These are phyloP conservation scores for Pomacea canaliculata DNA, from an alignment of 2,888 invertebrate species.

Conservation along the genomic window DNA sequence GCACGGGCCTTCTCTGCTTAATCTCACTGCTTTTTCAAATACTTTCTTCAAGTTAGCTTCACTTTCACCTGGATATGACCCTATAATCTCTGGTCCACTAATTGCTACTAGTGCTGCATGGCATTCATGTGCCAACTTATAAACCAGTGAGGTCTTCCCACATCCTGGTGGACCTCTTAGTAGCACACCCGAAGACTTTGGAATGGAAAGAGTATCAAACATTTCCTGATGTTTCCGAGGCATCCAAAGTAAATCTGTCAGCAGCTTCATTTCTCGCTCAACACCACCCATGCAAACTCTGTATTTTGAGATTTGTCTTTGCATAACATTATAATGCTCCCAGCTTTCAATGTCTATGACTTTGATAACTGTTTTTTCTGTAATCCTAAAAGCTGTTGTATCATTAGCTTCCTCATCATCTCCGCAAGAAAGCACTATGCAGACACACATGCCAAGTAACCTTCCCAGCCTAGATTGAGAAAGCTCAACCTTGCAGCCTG, in stretches of 20 bases:
- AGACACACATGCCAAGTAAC: conserved; percentile 46
- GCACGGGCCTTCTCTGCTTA: conserved; percentile 68
- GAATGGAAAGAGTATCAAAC: conserved; percentile 33
- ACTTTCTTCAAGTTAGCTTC: conserved; percentile 71
- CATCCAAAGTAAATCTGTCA: conserved; percentile 48
- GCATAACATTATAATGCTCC: conserved; percentile 46
- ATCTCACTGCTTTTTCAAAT: conserved; percentile 70
- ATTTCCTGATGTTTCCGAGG: conserved; percentile 33
- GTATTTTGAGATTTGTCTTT: neutral
- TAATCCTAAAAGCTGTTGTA: conserved; percentile 28
- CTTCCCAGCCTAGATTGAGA: conserved; percentile 39
- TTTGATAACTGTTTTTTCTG: conserved; percentile 42
- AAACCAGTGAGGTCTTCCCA: conserved; percentile 78
- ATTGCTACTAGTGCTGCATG: conserved; percentile 72
- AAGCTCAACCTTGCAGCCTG: conserved; percentile 40
- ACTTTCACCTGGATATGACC: conserved; percentile 74
- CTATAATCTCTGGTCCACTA: conserved; percentile 70
- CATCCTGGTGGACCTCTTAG: conserved; percentile 63
- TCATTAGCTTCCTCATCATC: conserved; percentile 10
- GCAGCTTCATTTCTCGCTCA: conserved; percentile 38
- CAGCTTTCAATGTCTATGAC: conserved; percentile 46
- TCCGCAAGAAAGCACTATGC: conserved; percentile 37
- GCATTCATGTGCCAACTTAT: conserved; percentile 71
- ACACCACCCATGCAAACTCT: conserved; percentile 47
- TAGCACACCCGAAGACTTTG: conserved; percentile 51